Evolutionary conservation across 2,888 invertebrate species (phyloP).

Genomic region (Eledona agricola): DNA sequence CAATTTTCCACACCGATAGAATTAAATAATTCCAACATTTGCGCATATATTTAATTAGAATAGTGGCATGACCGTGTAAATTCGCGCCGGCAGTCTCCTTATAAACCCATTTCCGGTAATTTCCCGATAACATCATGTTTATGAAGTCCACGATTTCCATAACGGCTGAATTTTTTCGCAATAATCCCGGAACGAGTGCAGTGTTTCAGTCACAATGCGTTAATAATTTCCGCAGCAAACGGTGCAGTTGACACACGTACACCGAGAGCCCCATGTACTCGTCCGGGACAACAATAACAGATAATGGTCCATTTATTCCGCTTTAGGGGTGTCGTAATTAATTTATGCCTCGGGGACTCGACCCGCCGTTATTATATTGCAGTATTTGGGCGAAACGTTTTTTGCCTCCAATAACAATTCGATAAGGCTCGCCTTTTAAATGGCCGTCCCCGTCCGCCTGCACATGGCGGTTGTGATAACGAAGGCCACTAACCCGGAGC

Average conservation of each 20-base stretch:
- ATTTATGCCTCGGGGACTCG: slow-evolving; percentile 27
- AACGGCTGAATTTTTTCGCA: slow-evolving; percentile 11
- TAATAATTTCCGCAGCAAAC: slow-evolving; percentile 31
- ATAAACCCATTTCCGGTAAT: slow-evolving; percentile 13
- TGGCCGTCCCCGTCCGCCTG: no score
- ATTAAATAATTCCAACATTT: no score
- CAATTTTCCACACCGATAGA: no score
- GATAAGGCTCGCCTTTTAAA: slow-evolving; percentile 9
- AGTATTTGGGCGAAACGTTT: slow-evolving; percentile 16
- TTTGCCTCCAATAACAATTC: slow-evolving; percentile 15
- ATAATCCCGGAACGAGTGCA: slow-evolving; percentile 6
- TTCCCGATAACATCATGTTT: neutral
- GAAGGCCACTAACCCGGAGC: slow-evolving; percentile 14
- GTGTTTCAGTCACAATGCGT: slow-evolving; percentile 27
- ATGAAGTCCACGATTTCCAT: slow-evolving; percentile 7
- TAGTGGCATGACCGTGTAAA: no score
- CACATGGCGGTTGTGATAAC: slow-evolving; percentile 15
- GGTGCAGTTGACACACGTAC: slow-evolving; percentile 27
- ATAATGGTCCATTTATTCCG: slow-evolving; percentile 30
- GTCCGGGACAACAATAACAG: slow-evolving; percentile 28
- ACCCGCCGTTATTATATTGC: slow-evolving; percentile 15
- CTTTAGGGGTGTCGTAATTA: slow-evolving; percentile 26
- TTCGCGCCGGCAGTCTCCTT: no score
- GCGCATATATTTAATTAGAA: no score
- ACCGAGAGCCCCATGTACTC: slow-evolving; percentile 15